Conservation (phyloP, 2,888 invertebrate species). For the Drosophila mercatorum region DNA sequence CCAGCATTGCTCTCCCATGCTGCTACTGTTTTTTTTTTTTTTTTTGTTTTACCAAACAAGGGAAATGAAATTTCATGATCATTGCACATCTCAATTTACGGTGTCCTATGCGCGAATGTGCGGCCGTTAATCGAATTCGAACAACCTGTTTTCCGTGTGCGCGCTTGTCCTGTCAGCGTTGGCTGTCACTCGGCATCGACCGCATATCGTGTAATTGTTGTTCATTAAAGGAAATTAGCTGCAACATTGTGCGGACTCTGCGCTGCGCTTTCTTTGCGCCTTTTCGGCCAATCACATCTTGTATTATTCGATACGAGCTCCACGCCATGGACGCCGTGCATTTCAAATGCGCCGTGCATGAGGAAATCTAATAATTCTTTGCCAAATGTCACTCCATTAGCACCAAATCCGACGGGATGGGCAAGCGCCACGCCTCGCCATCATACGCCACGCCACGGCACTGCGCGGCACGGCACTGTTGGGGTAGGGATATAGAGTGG, state of each 20-base stretch:
- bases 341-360: conserved; percentile 66
- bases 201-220: conserved; percentile 57
- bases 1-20: no score
- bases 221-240: conserved; percentile 63
- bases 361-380: conserved; percentile 76
- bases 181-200: conserved; percentile 2
- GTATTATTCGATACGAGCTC: conserved; percentile 23
- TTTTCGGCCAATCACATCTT: conserved; percentile 43
- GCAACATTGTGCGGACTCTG: conserved; percentile 12
- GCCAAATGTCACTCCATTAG: conserved; percentile 76
- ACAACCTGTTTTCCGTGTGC: conserved; percentile 10
- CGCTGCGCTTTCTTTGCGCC: conserved; percentile 12
- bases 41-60: conserved; percentile 31
- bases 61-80: conserved; percentile 81
- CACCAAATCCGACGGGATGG: conserved; percentile 59
- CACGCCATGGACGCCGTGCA: conserved; percentile 15
- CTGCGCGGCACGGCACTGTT: neutral
- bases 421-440: conserved; percentile 15
- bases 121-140: conserved; percentile 9
- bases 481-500: conserved; percentile 3
- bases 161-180: neutral
- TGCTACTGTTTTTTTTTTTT: conserved; percentile 2
- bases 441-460: neutral
- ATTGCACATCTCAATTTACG: conserved; percentile 46
- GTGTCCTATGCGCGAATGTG: neutral